Percentiles rank a stretch among this genome's conserved stretches.
Evolutionary conservation across 2,888 invertebrate genomes (phyloP).

Genomic region (Archaeoteleia sp.): DNA sequence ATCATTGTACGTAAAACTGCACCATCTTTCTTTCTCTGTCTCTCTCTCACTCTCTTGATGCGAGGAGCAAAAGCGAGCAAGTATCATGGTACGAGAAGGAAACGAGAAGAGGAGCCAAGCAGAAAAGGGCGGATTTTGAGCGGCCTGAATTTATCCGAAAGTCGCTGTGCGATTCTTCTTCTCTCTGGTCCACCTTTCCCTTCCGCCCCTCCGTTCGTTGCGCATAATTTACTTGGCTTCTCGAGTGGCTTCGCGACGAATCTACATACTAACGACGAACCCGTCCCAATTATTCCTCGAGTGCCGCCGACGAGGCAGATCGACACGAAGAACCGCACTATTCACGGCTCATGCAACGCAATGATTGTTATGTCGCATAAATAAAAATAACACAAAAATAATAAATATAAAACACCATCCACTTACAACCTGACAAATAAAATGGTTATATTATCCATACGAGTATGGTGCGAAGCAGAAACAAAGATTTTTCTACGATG

Average conservation of each 20-base stretch:
- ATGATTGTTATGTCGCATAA: slow-evolving; percentile 19
- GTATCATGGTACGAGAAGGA: no score
- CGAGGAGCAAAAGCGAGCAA: no score
- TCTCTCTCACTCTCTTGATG: no score
- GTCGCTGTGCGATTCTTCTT: slow-evolving; percentile 39
- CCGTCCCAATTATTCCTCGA: slow-evolving; percentile 66
- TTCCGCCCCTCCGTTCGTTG: slow-evolving; percentile 30
- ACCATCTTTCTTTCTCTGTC: no score
- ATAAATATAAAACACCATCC: no score
- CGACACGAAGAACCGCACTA: slow-evolving; percentile 41
- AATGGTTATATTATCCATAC: no score
- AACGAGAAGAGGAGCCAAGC: background rate
- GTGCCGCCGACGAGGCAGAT: slow-evolving; percentile 56
- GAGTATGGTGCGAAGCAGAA: no score
- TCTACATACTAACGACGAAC: slow-evolving; percentile 64
- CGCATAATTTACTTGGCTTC: slow-evolving; percentile 39
- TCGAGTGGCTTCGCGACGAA: slow-evolving; percentile 56
- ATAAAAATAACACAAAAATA: no score
- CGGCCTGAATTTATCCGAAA: slow-evolving; percentile 61
- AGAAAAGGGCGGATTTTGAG: slow-evolving; percentile 39
- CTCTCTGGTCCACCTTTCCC: slow-evolving; percentile 10
- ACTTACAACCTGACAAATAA: no score
- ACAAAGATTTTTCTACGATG: no score
- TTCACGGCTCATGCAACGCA: slow-evolving; percentile 10
- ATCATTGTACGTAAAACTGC: no score